Conservation (phyloP, 2,888 invertebrate species). For the Pharmacophagus antenor region DNA sequence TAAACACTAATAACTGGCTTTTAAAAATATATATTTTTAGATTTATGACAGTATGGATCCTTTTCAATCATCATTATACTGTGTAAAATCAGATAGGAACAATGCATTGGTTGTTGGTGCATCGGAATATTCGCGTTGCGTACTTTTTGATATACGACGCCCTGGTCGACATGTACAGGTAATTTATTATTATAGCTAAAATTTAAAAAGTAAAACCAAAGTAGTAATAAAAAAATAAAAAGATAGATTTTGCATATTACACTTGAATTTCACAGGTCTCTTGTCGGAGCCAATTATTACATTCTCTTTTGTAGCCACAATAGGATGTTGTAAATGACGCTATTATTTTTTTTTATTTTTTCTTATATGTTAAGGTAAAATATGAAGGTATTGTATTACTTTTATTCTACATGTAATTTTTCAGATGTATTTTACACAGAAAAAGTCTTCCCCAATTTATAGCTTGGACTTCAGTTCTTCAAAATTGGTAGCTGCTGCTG, state of each 20-base stretch:
- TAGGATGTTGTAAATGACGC: no score
- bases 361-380: no score
- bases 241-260: no score
- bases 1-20: no score
- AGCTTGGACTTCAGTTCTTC: constrained; percentile 65
- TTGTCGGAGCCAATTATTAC: no score
- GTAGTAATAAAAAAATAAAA: not conserved
- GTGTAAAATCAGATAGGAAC: constrained; percentile 61
- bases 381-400: no score
- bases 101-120: constrained; percentile 59
- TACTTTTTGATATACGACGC: constrained; percentile 58
- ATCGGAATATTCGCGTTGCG: constrained; percentile 65
- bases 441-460: constrained; percentile 63
- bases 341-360: no score
- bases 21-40: constrained; percentile 41
- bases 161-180: constrained; percentile 59
- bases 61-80: constrained; percentile 63
- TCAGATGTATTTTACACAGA: constrained; percentile 72
- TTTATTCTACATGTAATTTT: constrained; percentile 36
- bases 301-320: no score
- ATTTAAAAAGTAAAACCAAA: not conserved
- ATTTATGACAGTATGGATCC: constrained; percentile 58
- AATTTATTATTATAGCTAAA: constrained; percentile 2
- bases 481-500: constrained; percentile 62
- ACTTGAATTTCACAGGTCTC: not conserved